Evolutionary conservation across 2,888 invertebrate species (phyloP), one percentile per base, ranked within the genome.

Genomic region (Chrysolina oricalcia): DNA sequence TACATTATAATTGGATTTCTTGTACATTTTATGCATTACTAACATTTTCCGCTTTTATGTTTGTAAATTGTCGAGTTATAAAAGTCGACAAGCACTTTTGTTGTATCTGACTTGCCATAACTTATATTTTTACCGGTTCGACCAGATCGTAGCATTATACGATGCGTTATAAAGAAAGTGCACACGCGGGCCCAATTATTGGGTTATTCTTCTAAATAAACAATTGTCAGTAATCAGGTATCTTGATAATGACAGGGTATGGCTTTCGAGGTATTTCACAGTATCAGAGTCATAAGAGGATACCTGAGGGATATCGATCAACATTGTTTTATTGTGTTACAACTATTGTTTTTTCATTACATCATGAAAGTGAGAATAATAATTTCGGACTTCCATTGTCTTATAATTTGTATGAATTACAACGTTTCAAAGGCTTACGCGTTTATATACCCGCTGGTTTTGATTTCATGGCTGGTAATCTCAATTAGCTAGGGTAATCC

Each of bases 1-100:
- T 83, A 79, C 81, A 80, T 83, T 84, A 83, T 85, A 84, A 85
- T 85, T 85, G 83, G 84, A 83, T 83, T 81, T 82, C 84, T 82
- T 82, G 83, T 84, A 81, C 80, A 80, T 78, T 82, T 81, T 81
- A 81, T 82, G 80, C 82, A 82, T 83, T 83, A 84, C 81, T 81
- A 78, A 80, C 81, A 82, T 81, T 81, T 81, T 81, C 81, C 77
- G 75, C 80, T 81, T 81, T 80, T 80, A 81, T 79, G 81, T 83
- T 83, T 82, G 83, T 82, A 82, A 77, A 78, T 82, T 79, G 82
- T 75, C 76, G 75, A 80, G 81, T 83, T 83, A 81, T 82, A 77
- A 81, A 75, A 78, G 75, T 72, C 70, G 72, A 74, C 77, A 75
- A 79, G 80, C 80, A 79, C 81, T 81, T 83, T 77, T 81, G 80